Percentiles rank a stretch among this genome's conserved stretches.
These are phyloP conservation scores for Clitarchus hookeri DNA, from an alignment of 2,888 invertebrate genomes.

Conservation along the genomic window DNA sequence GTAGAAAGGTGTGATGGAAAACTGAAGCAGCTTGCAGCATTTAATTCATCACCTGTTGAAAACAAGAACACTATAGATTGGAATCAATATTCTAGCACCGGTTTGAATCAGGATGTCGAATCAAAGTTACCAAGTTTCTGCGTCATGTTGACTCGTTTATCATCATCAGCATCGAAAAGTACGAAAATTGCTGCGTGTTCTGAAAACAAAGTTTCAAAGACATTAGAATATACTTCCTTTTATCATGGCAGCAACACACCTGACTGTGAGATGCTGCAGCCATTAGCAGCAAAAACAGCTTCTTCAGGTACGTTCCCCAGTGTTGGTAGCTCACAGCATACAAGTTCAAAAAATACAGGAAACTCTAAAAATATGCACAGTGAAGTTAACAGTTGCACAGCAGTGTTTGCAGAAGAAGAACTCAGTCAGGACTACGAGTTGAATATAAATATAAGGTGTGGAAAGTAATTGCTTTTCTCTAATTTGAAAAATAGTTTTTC, in stretches of 20 bases:
- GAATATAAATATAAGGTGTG: background rate
- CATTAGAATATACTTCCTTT: background rate
- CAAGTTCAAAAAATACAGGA: background rate
- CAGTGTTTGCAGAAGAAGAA: background rate
- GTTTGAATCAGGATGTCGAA: background rate
- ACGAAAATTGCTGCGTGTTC: background rate
- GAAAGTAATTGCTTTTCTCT: background rate
- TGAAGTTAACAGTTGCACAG: background rate
- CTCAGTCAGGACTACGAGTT: background rate
- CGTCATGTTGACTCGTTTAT: background rate
- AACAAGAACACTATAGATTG: background rate
- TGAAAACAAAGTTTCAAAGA: background rate
- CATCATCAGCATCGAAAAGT: background rate
- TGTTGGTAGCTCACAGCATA: background rate
- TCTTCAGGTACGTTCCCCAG: background rate
- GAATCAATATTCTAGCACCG: background rate
- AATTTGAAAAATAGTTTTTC: background rate
- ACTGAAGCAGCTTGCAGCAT: background rate
- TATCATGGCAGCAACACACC: background rate
- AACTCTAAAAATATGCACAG: background rate
- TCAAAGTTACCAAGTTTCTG: slow-evolving; percentile 7
- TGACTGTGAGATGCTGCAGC: background rate
- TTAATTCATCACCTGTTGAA: background rate
- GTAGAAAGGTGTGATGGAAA: background rate
- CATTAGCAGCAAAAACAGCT: background rate